Base-by-base conservation (phyloP, 2,113 vertebrate species). In the Phaethon lepturus region DNA sequence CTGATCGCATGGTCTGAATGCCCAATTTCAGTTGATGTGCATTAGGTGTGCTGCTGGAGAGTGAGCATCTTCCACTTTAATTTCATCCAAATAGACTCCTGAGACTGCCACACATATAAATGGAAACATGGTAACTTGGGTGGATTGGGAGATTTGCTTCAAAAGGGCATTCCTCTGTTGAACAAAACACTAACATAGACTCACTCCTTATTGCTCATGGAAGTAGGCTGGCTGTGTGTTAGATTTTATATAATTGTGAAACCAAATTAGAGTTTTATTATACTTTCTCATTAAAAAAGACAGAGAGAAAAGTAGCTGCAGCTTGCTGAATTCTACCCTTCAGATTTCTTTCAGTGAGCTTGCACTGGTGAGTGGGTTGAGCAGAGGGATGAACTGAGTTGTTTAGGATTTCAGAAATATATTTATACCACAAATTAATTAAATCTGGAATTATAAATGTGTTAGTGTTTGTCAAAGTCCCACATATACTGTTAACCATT, bases 351-450 rank as follows among this genome's bases (percentile, higher is more conserved):
- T 90, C 86, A 94, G 91, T 64, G 44, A 90, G 13, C 49, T 88
- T 93, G 45, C 29, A 45, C 29, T 78, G 35, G 26, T 87, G 60
- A 84, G 40, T 59, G 38, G 2, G 3, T 78, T 87, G 69, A 89
- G 44, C 64, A 89, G 56, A 93, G 19, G 26, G 14, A 35, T 56
- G 77, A 94, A 93, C n/a, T 49, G 58, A 94, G 68, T 28, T 94
- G 81, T 82, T 90, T 64, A 76, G 77, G 49, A 62, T 82, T 89
- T 93, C 33, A 85, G 75, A 90, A 92, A 76, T 72, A 50, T 68
- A 74, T 93, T 94, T 93, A 88, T 69, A 78, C 23, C 26, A 92
- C 33, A 86, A 76, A 59, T 95, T 88, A 95, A 96, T 95, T 96
- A 83, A 72, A 72, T 76, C 23, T 90, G 45, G n/a, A 88, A 76